phyloP scores from a whole-genome alignment of 1,140 invertebrate species.

The Lepidurus arcticus region DNA sequence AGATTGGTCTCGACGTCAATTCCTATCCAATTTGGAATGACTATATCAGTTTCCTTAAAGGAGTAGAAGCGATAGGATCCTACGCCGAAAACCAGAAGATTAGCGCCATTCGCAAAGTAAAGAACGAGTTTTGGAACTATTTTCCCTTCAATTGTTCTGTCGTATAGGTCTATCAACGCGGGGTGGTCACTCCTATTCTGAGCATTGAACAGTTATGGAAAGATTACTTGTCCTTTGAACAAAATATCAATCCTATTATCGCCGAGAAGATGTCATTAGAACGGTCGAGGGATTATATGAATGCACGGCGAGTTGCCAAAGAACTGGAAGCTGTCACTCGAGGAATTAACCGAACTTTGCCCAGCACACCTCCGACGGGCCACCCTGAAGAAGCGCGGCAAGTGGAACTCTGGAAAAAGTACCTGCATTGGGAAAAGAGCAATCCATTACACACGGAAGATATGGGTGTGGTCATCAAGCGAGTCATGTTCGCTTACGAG shows the following conservation, averaged over 20 bases:
- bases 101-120: slow-evolving; percentile 89
- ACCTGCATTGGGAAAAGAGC: slow-evolving; percentile 93
- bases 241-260: slow-evolving; percentile 94
- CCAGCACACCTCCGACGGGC: slow-evolving; percentile 86
- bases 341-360: slow-evolving; percentile 88
- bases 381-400: slow-evolving; percentile 89
- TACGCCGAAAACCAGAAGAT: slow-evolving; percentile 99
- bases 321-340: slow-evolving; percentile 91
- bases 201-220: slow-evolving; percentile 98
- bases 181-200: slow-evolving; percentile 92
- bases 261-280: slow-evolving; percentile 88
- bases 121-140: slow-evolving; percentile 1
- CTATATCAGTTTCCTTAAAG: slow-evolving; percentile 95
- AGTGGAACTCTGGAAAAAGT: slow-evolving; percentile 99
- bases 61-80: slow-evolving; percentile 92
- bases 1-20: slow-evolving; percentile 96
- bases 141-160: slow-evolving; percentile 22
- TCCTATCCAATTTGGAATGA: slow-evolving; percentile 96
- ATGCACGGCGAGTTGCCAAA: slow-evolving; percentile 90
- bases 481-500: slow-evolving; percentile 98
- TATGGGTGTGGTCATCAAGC: slow-evolving; percentile 78
- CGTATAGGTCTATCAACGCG: slow-evolving; percentile 80
- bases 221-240: slow-evolving; percentile 90
- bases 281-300: slow-evolving; percentile 92
- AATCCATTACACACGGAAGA: slow-evolving; percentile 96